Base-by-base conservation (phyloP, 2,797 vertebrate genomes). In the Rachycentron canadum region DNA sequence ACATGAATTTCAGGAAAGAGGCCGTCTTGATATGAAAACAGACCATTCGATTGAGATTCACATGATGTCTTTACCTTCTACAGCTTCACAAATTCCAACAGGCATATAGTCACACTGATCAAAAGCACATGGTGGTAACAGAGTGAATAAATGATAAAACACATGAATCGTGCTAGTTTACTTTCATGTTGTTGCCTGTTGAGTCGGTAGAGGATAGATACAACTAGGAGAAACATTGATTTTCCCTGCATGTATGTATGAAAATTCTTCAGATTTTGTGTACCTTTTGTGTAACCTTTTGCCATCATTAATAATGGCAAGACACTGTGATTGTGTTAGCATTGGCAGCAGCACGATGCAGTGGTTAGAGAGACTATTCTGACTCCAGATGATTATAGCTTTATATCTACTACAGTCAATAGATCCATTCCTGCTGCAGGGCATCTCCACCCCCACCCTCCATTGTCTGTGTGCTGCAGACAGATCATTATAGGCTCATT, bases 261-360 rank as follows among this genome's bases (percentile, higher is more conserved):
- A 49, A 67, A 73, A 50, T 73, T 72, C 59, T 77, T 76, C 38
- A 66, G 23, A 3, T 81, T 78, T 80, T 40, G 77, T 85, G 70
- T 71, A 72, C 79, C 56, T 84, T 57, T 43, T 30, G 12, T 56
- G 50, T 72, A 79, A 75, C 45, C 55, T 73, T 80, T 76, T 83
- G 52, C 30, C 61, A 60, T 60, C 63, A 81, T 84, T 82, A 72
- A 82, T 81, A 76, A 75, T 25, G 76, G 36, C 32, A 81, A 68
- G 36, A 36, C 49, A 34, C 58, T 25, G 11, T 53, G 72, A 79
- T 43, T 85, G 72, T 73, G 69, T 67, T 86, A 26, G 45, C 23
- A 70, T 36, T 62, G 76, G 76, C 52, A 74, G 72, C 40, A 53
- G 58, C 50, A 78, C 81, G 73, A 74, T 74, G 41, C 62, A 70